phyloP scores from a whole-genome alignment of 2,888 invertebrate species.

The Cordilura impudica region DNA sequence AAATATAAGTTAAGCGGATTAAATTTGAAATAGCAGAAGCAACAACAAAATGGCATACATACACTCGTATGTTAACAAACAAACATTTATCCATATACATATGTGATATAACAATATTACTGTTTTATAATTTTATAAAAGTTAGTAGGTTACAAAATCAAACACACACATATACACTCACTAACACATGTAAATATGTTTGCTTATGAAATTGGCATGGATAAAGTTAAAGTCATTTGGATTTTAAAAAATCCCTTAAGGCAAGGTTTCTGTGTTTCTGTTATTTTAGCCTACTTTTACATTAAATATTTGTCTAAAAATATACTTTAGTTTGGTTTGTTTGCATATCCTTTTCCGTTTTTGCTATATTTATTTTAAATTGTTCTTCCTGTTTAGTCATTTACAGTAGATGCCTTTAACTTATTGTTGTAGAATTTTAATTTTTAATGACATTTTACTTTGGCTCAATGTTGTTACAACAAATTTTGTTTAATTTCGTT shows the following conservation, averaged over 20 bases:
- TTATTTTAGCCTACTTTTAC: neutral
- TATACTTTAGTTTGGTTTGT: slow-evolving; percentile 26
- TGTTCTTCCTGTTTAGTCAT: slow-evolving; percentile 23
- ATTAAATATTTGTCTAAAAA: slow-evolving; percentile 39
- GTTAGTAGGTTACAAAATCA: slow-evolving; percentile 49
- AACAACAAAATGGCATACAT: neutral
- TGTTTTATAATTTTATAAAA: slow-evolving; percentile 34
- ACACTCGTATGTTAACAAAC: neutral
- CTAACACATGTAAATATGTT: neutral
- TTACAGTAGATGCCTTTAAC: neutral
- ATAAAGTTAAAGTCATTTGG: slow-evolving; percentile 35
- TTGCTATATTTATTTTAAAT: slow-evolving; percentile 7
- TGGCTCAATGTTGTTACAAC: neutral
- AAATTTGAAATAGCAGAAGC: slow-evolving; percentile 41
- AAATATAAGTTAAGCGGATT: slow-evolving; percentile 53
- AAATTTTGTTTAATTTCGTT: neutral
- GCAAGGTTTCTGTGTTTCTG: slow-evolving; percentile 1
- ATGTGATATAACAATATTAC: neutral
- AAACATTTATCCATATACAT: neutral
- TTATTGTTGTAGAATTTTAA: slow-evolving; percentile 16
- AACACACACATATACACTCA: neutral
- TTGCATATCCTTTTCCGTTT: slow-evolving; percentile 28
- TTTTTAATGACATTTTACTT: slow-evolving; percentile 46
- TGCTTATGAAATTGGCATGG: neutral
- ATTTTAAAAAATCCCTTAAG: slow-evolving; percentile 22